Percentiles rank a stretch among this genome's conserved stretches.
These are phyloP conservation scores for Drosophila anomalata DNA, from an alignment of 2,888 invertebrate genomes.

Conservation along the genomic window DNA sequence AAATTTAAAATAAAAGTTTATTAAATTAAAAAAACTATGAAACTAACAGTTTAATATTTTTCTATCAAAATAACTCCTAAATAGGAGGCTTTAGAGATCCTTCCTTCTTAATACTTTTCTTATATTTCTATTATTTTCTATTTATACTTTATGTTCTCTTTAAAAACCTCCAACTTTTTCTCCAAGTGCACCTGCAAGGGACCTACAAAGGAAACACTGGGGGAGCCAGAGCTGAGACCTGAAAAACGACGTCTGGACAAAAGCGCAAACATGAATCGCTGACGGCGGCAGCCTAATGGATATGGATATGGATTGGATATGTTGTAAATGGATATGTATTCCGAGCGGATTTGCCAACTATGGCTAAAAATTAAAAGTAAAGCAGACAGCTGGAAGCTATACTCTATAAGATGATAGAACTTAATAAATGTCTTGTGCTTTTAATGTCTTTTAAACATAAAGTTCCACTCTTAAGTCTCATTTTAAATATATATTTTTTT, in stretches of 20 bases:
- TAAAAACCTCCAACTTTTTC: neutral
- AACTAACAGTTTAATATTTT: too few relatives aligned
- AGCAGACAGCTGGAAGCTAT: neutral
- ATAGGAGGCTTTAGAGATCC: too few relatives aligned
- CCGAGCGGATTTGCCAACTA: slow-evolving; percentile 20
- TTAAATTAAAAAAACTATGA: too few relatives aligned
- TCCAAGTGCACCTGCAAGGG: neutral
- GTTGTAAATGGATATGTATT: slow-evolving; percentile 45
- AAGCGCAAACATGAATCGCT: slow-evolving; percentile 77
- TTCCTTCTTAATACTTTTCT: too few relatives aligned
- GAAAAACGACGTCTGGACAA: slow-evolving; percentile 66
- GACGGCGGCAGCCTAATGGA: slow-evolving; percentile 73
- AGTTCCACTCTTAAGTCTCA: too few relatives aligned
- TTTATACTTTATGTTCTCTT: neutral
- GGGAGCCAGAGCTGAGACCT: neutral
- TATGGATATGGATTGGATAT: slow-evolving; percentile 56
- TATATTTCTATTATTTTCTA: too few relatives aligned
- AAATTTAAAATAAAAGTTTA: too few relatives aligned
- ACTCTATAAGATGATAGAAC: neutral
- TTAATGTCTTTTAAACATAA: neutral
- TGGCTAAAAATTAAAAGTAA: slow-evolving; percentile 10
- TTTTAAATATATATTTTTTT: neutral
- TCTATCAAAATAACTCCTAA: too few relatives aligned
- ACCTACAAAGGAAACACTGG: neutral
- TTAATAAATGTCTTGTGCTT: neutral